Evolutionary conservation across 2,797 vertebrate species (phyloP), one percentile per base, ranked within the genome.

Genomic region (Myotis findleyi): DNA sequence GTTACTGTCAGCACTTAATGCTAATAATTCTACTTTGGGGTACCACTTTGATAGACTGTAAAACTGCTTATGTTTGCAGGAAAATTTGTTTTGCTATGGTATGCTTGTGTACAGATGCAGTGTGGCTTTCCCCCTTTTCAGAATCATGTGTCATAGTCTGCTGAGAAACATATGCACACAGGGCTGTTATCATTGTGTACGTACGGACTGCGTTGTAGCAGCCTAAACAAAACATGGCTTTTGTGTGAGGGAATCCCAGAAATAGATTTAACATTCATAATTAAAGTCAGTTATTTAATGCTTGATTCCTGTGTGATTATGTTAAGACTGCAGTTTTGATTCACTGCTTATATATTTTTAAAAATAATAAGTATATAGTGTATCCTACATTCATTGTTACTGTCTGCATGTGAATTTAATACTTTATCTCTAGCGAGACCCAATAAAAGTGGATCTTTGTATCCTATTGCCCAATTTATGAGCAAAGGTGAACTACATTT

Each of bases 1-100:
- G 18, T 97, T 97, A 85, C 97, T 97, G 98, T 97, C 98, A 98
- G 27, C 97, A 97, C 97, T 98, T 98, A 98, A 98, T 98, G 97
- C 4, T 90, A 97, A 96, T 98, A 98, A 96, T 97, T 98, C 97
- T 98, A 98, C 98, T 99, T 98, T 98, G 98, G 98, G 99, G 98
- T 98, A 96, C 96, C 94, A 94, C 97, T 97, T 98, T 98, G 98
- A 98, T 98, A 98, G 88, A 97, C 97, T 53, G 95, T 96, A 97
- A 98, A 97, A 96, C 97, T 98, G 97, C 95, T 98, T 97, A 95
- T 96, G 96, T 97, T 96, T 96, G 93, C 97, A 95, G 90, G 95
- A 93, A 94, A 91, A 95, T 97, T 88, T 95, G 73, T 96, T 97
- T 96, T 97, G 87, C 73, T 0, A 0, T 5, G 21, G 0, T 96